Percentiles rank a stretch among this genome's conserved stretches.
phyloP scores from a whole-genome alignment of 2,888 invertebrate species.

The Hecatera dysodea region DNA sequence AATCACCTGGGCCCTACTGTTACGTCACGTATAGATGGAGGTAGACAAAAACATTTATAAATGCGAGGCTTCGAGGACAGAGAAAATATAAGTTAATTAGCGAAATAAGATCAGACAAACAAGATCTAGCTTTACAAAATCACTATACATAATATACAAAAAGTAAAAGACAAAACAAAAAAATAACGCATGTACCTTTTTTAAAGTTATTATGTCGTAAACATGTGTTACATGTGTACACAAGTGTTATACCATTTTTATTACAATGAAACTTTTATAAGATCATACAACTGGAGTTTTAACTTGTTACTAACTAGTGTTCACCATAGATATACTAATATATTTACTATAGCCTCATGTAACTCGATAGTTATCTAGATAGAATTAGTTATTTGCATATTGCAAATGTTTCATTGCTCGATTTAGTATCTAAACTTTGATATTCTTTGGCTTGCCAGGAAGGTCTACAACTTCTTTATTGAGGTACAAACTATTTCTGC shows the following conservation, averaged over 20 bases:
- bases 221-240: too few species aligned
- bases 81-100: background rate
- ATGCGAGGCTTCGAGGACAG: constrained; percentile 48
- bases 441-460: constrained; percentile 14
- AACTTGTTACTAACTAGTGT: background rate
- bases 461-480: background rate
- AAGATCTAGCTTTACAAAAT: background rate
- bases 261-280: constrained; percentile 20
- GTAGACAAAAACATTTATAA: constrained; percentile 12
- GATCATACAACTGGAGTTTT: constrained; percentile 15
- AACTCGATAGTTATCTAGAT: constrained; percentile 15
- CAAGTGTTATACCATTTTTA: constrained; percentile 6
- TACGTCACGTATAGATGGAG: constrained; percentile 34
- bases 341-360: constrained; percentile 6
- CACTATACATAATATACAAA: background rate
- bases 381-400: background rate
- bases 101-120: background rate
- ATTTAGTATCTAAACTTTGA: background rate
- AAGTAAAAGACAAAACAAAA: background rate
- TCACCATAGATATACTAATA: constrained; percentile 22
- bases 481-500: background rate
- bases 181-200: background rate
- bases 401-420: background rate
- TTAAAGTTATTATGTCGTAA: background rate
- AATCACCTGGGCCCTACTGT: constrained; percentile 35